Evolutionary conservation across 1,140 invertebrate genomes (phyloP).

Genomic region (Brachystomella parvula): DNA sequence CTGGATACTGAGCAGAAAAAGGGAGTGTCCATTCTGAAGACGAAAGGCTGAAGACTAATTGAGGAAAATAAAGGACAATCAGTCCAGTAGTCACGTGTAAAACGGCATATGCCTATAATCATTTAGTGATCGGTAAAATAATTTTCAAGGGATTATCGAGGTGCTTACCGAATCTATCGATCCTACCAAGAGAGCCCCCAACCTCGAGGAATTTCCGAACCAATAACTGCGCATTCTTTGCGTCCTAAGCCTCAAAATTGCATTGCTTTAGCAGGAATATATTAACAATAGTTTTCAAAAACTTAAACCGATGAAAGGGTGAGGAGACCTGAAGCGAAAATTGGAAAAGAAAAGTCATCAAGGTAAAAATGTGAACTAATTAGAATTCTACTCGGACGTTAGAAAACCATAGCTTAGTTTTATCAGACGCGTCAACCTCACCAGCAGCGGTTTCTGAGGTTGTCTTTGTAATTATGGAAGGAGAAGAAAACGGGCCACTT

Average conservation of each 20-base stretch:
- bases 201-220: neutral
- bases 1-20: neutral
- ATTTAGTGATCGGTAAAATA: neutral
- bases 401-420: too few species aligned
- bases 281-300: too few species aligned
- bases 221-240: neutral
- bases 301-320: too few species aligned
- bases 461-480: too few species aligned
- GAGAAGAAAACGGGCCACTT: too few species aligned
- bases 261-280: too few species aligned
- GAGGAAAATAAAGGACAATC: neutral
- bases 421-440: too few species aligned
- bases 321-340: too few species aligned
- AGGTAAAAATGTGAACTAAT: neutral
- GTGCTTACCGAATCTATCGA: neutral
- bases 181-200: neutral
- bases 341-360: too few species aligned
- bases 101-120: neutral
- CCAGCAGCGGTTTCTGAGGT: too few species aligned
- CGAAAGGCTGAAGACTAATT: neutral
- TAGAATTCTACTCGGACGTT: neutral
- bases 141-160: neutral
- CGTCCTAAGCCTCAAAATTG: too few species aligned
- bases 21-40: neutral
- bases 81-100: neutral